Conservation (phyloP, 2,113 vertebrate species). For the western clawed frog (Xenopus tropicalis) region UCB_Xtro_10.0 CM004443.2:159895001-159895500, state of each 20-base stretch:
- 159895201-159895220: constrained; percentile 73
- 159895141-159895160: constrained; percentile 60
- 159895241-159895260: constrained; percentile 64
- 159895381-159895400: too few species aligned
- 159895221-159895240: constrained; percentile 62
- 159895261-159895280: constrained; percentile 57
- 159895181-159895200: constrained; percentile 64
- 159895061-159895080: constrained; percentile 49
- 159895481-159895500: too few species aligned
- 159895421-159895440: too few species aligned
- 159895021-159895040: constrained; percentile 38
- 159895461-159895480: too few species aligned
- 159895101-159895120: constrained; percentile 57
- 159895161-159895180: constrained; percentile 68
- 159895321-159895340: background rate
- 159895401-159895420: too few species aligned
- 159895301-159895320: constrained; percentile 51
- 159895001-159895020: constrained; percentile 26
- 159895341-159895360: constrained; percentile 33
- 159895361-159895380: background rate
- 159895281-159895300: constrained; percentile 61
- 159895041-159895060: constrained; percentile 32
- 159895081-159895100: constrained; percentile 52
- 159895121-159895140: constrained; percentile 63
- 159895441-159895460: too few species aligned